Conservation (phyloP, 2,113 vertebrate species). For the Melanerpes aurifrons region DNA sequence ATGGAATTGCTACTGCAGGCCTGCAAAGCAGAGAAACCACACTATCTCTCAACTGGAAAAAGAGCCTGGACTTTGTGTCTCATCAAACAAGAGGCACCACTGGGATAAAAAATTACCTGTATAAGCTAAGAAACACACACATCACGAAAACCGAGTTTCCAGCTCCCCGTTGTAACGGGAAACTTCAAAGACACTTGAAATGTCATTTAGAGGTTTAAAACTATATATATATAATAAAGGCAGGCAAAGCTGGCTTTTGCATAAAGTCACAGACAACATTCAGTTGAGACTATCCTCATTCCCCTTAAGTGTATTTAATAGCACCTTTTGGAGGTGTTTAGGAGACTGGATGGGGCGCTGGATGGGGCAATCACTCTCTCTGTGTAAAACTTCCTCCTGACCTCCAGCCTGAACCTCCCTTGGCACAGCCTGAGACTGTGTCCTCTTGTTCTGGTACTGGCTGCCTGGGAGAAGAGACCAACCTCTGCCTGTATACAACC, state of each 20-base stretch:
- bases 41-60: constrained; percentile 1
- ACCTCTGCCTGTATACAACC: too few relatives aligned
- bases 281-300: not conserved
- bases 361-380: too few relatives aligned
- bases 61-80: not conserved
- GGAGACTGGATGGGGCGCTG: too few relatives aligned
- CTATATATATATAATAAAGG: not conserved
- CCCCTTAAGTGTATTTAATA: not conserved
- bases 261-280: not conserved
- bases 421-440: too few relatives aligned
- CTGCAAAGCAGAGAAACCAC: not conserved
- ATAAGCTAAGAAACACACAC: not conserved
- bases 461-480: too few relatives aligned
- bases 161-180: not conserved
- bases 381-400: too few relatives aligned
- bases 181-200: not conserved
- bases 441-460: too few relatives aligned
- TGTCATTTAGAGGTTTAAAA: not conserved
- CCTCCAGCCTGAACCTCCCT: too few relatives aligned
- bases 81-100: not conserved
- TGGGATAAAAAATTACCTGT: not conserved
- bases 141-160: not conserved
- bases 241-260: not conserved
- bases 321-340: not conserved
- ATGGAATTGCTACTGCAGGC: constrained; percentile 1